Evolutionary conservation across 2,797 vertebrate species (phyloP), one percentile per base, ranked within the genome.

Genomic region (Eupleurogrammus muticus): DNA sequence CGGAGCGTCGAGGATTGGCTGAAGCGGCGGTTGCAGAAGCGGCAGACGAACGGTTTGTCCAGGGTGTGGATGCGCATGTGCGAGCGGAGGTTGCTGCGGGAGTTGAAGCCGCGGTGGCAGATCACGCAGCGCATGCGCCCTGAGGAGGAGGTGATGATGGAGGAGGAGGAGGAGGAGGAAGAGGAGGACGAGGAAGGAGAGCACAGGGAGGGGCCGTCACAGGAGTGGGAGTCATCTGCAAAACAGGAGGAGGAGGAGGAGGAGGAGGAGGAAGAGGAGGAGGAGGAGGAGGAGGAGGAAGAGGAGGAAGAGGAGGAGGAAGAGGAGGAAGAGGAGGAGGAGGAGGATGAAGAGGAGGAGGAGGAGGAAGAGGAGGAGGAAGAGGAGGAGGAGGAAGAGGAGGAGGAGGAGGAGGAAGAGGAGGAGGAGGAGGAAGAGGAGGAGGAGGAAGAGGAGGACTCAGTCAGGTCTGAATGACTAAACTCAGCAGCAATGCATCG

Each of bases 31-130:
- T 96, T 98, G 94, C 98, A 99, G 94, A 99, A 99, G 85, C 97
- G 97, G 84, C 97, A 99, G 48, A 96, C 96, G 62, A 99, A 99
- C 28, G 98, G 97, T 86, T 99, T 99, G 95, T 99, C 98, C 94
- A 98, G 93, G 0, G 97, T 99, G 95, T 99, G 98, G 90, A 99
- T 99, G 87, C 98, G 96, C 97, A 99, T 99, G 95, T 99, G 98
- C 5, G 98, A 99, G 88, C 97, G 98, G 85, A 99, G 92, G 92
- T 99, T 99, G 92, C 97, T 99, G 93, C 97, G 98, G 0, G 98
- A 99, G 94, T 99, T 99, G 93, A 99, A 99, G 83, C 97, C 97
- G 0, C 98, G 96, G 90, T 98, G 97, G 90, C 97, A 99, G 92
- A 99, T 98, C 66, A 98, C 97, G 56, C 97, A 99, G 64, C 97